These are phyloP conservation scores for Eristalis arbustorum DNA, from an alignment of 2,888 invertebrate genomes.

Conservation along the genomic window DNA sequence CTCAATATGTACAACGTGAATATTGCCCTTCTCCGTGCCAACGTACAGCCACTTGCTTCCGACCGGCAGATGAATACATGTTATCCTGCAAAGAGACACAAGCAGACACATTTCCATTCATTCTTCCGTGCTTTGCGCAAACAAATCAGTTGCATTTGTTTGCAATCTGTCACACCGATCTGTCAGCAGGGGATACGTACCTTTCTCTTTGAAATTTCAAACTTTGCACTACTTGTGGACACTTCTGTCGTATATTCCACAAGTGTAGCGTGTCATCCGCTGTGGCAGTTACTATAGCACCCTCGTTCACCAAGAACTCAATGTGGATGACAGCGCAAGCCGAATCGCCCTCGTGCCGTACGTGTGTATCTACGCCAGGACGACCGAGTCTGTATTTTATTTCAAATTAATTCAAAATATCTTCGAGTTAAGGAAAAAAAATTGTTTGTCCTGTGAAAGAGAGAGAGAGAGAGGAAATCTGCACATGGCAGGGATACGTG, in stretches of 20 bases:
- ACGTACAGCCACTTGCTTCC: slow-evolving; percentile 99
- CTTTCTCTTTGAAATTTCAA: slow-evolving; percentile 98
- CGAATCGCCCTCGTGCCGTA: slow-evolving; percentile 88
- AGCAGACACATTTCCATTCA: not conserved
- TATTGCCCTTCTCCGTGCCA: slow-evolving; percentile 98
- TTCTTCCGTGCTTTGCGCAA: no score
- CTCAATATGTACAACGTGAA: slow-evolving; percentile 98
- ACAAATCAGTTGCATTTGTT: not conserved
- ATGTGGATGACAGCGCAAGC: slow-evolving; percentile 88
- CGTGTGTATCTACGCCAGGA: slow-evolving; percentile 97
- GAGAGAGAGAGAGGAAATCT: not conserved
- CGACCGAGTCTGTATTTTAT: slow-evolving; percentile 90
- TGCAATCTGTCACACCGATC: not conserved
- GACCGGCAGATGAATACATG: slow-evolving; percentile 95
- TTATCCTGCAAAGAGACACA: slow-evolving; percentile 86
- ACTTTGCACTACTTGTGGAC: slow-evolving; percentile 96
- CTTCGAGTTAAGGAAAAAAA: slow-evolving; percentile 72
- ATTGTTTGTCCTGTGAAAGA: not conserved
- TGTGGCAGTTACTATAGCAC: slow-evolving; percentile 96
- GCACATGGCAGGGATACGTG: not conserved
- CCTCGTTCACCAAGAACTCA: slow-evolving; percentile 98
- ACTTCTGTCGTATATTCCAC: slow-evolving; percentile 98
- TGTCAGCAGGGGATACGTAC: slow-evolving; percentile 81
- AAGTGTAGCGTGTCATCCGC: slow-evolving; percentile 97
- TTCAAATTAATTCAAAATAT: slow-evolving; percentile 76